Conservation (phyloP, 2,888 invertebrate genomes). For the Cryptus viduatorius region DNA sequence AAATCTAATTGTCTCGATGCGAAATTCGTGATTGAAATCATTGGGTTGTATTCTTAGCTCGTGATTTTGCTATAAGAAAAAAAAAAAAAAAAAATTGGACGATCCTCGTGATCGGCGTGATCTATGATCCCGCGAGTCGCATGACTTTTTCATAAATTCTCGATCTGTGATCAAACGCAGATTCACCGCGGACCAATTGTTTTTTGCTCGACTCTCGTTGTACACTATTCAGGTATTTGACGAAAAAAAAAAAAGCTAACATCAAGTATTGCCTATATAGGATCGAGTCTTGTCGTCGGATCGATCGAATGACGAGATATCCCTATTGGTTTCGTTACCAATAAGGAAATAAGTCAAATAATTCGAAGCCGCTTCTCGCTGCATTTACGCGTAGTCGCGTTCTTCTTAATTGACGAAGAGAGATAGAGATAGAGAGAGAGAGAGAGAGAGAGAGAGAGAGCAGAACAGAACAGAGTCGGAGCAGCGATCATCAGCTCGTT, state of each 20-base stretch:
- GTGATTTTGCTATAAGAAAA: neutral
- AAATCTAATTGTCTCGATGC: neutral
- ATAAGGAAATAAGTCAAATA: slow-evolving; percentile 41
- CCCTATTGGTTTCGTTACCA: neutral
- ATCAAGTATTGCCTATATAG: neutral
- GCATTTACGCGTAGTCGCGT: slow-evolving; percentile 45
- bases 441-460: neutral
- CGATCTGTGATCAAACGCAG: neutral
- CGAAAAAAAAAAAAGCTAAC: neutral
- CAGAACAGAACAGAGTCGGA: neutral
- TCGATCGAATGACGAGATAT: slow-evolving; percentile 19
- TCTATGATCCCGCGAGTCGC: neutral
- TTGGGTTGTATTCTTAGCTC: neutral
- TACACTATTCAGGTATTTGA: neutral
- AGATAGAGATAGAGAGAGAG: neutral
- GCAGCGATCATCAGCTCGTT: slow-evolving; percentile 5
- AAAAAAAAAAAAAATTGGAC: neutral
- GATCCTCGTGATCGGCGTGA: neutral
- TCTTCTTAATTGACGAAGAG: slow-evolving; percentile 60
- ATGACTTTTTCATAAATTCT: neutral
- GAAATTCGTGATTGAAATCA: neutral
- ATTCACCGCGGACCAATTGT: slow-evolving; percentile 10
- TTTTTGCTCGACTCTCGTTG: neutral
- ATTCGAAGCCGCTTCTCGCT: slow-evolving; percentile 22
- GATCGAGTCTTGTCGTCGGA: neutral